Evolutionary conservation across 2,113 vertebrate genomes (phyloP), one percentile per base, ranked within the genome.

Genomic region (Muntiacus reevesi): DNA sequence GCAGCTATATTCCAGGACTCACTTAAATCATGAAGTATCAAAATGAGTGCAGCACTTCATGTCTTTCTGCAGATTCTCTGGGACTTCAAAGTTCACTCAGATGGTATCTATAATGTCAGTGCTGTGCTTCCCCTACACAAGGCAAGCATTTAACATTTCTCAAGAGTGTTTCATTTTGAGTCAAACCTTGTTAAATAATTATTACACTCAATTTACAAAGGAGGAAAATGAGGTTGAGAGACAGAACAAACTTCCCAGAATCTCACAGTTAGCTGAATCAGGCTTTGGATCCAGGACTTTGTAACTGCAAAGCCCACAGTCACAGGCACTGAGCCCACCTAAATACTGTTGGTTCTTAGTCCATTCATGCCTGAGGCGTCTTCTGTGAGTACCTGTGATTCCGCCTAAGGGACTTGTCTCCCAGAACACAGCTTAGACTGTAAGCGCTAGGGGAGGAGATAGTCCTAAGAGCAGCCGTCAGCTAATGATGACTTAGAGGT

Each of bases 161-260:
- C 4, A 16, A 16, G 27, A 64, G 25, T 30, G 74, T 55, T 67
- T 91, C 23, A 54, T 36, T 57, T 64, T 54, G 40, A 45, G 40
- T 52, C 17, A 84, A 74, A 50, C 27, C 45, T 64, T 52, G 43
- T 52, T 33, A 76, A 45, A 7, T 11, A 87, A 36, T 55, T 67
- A 67, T 93, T 64, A 85, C 50, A 36, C 3, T 43, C 21, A 33
- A 11, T 67, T 71, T 76, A 78, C 21, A 62, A 47, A 74, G 33
- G 78, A 94, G 19, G 60, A 54, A 89, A 94, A 67, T n/a, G 57
- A 82, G 4, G 47, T 47, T 89, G 15, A 36, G 45, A 89, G 50
- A 78, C 13, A 55, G 0, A 27, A 45, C 7, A 30, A 54, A 60
- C 25, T 67, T 93, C 15, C 71, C n/a, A 59, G 79, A 78, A 87